Evolutionary conservation across 2,888 invertebrate species (phyloP).

Genomic region (Drosophila rubida): DNA sequence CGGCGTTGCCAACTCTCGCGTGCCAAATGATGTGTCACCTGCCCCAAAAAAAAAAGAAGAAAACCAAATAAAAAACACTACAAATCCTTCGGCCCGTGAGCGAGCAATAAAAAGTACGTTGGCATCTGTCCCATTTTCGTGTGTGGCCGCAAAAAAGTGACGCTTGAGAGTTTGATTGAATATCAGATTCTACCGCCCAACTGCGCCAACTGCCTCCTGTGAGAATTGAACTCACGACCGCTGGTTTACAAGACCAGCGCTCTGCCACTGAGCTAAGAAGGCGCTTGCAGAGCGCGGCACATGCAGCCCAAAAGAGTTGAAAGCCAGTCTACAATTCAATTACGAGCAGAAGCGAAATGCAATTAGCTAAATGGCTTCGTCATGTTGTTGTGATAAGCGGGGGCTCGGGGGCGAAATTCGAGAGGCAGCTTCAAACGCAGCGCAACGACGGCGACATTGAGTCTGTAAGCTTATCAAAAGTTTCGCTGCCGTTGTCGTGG

Average conservation of each 20-base stretch:
- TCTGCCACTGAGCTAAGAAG: conserved; percentile 63
- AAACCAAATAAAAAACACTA: conserved; percentile 8
- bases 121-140: conserved; percentile 30
- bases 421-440: background rate
- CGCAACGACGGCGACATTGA: background rate
- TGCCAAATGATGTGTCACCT: conserved; percentile 81
- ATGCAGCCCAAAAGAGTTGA: conserved; percentile 13
- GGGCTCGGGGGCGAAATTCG: background rate
- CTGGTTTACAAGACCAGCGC: conserved; percentile 62
- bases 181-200: background rate
- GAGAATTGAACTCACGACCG: conserved; percentile 64
- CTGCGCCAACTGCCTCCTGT: conserved; percentile 47
- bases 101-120: conserved; percentile 41
- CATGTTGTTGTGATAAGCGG: conserved; percentile 47
- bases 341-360: conserved; percentile 51
- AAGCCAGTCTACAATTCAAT: conserved; percentile 60
- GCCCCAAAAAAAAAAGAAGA: conserved; percentile 10
- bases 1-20: conserved; percentile 55
- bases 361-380: conserved; percentile 66
- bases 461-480: conserved; percentile 42
- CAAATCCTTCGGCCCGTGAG: conserved; percentile 15
- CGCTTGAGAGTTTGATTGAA: background rate
- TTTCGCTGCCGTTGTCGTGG: conserved; percentile 15
- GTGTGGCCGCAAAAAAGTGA: background rate
- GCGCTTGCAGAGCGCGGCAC: conserved; percentile 14